Evolutionary conservation across 2,113 vertebrate genomes (phyloP).

Genomic region (Corythaeola cristata): DNA sequence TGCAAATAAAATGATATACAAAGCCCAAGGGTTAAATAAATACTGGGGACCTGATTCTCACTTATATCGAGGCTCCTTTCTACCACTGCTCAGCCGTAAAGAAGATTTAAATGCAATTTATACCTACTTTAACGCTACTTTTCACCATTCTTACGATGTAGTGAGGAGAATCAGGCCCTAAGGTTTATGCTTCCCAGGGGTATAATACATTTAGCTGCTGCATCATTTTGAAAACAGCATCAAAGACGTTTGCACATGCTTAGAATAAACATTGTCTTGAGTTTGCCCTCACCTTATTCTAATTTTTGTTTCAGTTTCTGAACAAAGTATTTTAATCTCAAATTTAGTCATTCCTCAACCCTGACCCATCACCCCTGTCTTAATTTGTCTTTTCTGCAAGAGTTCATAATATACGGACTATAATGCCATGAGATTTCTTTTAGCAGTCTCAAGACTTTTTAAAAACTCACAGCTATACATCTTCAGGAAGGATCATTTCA

Average conservation of each 20-base stretch:
- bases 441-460: not conserved
- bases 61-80: not conserved
- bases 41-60: conserved; percentile 32
- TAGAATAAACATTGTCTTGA: conserved; percentile 17
- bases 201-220: conserved; percentile 31
- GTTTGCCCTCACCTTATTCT: not conserved
- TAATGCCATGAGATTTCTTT: not conserved
- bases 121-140: conserved; percentile 40
- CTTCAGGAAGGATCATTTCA: not conserved
- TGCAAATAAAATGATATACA: conserved; percentile 64
- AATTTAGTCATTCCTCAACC: not conserved
- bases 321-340: not conserved
- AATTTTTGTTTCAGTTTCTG: not conserved
- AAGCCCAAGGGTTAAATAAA: conserved; percentile 65
- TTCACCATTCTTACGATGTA: conserved; percentile 40
- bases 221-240: conserved; percentile 45
- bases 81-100: conserved; percentile 32
- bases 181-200: conserved; percentile 42
- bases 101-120: conserved; percentile 53
- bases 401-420: not conserved
- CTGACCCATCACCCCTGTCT: not conserved
- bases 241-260: conserved; percentile 24
- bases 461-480: not conserved
- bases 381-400: not conserved
- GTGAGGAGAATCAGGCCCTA: conserved; percentile 42